These are phyloP conservation scores for Lissocephala sabroskyi DNA, from an alignment of 2,888 invertebrate species.

Conservation along the genomic window DNA sequence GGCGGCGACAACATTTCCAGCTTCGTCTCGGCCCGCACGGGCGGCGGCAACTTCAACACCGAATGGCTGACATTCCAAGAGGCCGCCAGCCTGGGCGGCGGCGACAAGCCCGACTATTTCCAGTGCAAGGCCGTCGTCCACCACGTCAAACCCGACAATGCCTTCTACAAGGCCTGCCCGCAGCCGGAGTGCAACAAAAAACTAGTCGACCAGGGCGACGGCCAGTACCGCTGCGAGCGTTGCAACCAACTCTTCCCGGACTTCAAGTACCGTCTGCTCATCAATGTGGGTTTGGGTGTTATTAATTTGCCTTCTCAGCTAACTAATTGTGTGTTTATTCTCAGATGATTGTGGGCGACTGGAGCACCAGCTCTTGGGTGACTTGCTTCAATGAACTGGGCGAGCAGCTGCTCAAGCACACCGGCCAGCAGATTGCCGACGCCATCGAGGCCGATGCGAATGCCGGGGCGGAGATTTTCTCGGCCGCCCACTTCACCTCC, in stretches of 20 bases:
- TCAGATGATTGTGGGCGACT: conserved; percentile 89
- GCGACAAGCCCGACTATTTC: conserved; percentile 88
- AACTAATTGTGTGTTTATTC: conserved; percentile 19
- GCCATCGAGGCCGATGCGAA: conserved; percentile 80
- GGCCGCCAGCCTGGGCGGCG: conserved; percentile 81
- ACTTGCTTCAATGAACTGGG: conserved; percentile 91
- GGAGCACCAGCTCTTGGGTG: conserved; percentile 89
- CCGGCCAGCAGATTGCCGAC: conserved; percentile 85
- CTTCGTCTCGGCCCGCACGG: conserved; percentile 78
- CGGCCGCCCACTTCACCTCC: conserved; percentile 83
- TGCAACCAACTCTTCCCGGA: conserved; percentile 88
- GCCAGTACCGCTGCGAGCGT: conserved; percentile 94
- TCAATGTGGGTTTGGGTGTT: conserved; percentile 77
- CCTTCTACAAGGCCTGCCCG: conserved; percentile 94
- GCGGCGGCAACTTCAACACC: conserved; percentile 72
- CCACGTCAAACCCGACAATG: conserved; percentile 85
- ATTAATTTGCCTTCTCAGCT: not conserved
- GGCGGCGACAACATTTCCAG: conserved; percentile 78
- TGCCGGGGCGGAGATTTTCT: conserved; percentile 80
- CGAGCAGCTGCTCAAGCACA: conserved; percentile 82
- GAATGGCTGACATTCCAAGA: conserved; percentile 86
- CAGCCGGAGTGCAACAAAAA: conserved; percentile 95
- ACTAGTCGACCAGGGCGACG: conserved; percentile 89
- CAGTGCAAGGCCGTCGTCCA: conserved; percentile 84
- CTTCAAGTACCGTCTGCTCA: conserved; percentile 88